A percentile compares a stretch with the other conserved stretches of the same genome.
These are phyloP conservation scores for Polymixis flavicincta DNA, from an alignment of 2,888 invertebrate species.

Conservation along the genomic window DNA sequence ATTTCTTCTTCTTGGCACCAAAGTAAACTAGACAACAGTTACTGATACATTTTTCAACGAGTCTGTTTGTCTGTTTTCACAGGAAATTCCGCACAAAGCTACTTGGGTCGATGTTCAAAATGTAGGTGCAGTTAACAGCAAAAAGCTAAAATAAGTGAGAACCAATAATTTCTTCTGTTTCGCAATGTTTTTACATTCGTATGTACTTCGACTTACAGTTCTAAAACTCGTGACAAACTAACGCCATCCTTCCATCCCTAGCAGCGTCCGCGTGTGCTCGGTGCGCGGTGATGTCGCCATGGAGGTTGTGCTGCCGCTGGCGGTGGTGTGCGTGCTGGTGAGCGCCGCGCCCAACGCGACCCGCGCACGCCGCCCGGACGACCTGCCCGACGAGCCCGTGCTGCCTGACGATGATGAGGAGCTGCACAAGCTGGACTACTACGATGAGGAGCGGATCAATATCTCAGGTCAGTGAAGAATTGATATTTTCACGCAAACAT, in stretches of 20 bases:
- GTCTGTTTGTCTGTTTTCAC: not conserved
- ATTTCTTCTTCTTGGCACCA: slow-evolving; percentile 8
- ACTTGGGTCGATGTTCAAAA: not conserved
- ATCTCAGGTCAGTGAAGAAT: slow-evolving; percentile 81
- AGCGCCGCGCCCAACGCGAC: slow-evolving; percentile 83
- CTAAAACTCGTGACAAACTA: not conserved
- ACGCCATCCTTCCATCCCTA: not conserved
- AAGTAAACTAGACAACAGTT: slow-evolving; percentile 24
- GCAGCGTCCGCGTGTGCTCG: slow-evolving; percentile 58
- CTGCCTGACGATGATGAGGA: slow-evolving; percentile 81
- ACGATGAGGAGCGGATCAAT: slow-evolving; percentile 87
- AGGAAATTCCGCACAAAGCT: not conserved
- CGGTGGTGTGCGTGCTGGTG: slow-evolving; percentile 87
- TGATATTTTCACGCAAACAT: not conserved
- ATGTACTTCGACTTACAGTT: too few species aligned
- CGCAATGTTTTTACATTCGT: too few species aligned
- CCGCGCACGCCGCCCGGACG: slow-evolving; percentile 79
- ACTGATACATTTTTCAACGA: not conserved
- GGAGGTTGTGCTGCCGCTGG: slow-evolving; percentile 86
- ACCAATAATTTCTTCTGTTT: too few species aligned
- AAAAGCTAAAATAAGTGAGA: not conserved
- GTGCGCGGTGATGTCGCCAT: slow-evolving; percentile 88
- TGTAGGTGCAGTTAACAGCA: not conserved
- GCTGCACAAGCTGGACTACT: slow-evolving; percentile 79
- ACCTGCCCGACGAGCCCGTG: slow-evolving; percentile 74